A percentile compares a stretch with the other conserved stretches of the same genome.
Evolutionary conservation across 2,797 vertebrate genomes (phyloP).

Genomic region (Geotrypetes seraphini): DNA sequence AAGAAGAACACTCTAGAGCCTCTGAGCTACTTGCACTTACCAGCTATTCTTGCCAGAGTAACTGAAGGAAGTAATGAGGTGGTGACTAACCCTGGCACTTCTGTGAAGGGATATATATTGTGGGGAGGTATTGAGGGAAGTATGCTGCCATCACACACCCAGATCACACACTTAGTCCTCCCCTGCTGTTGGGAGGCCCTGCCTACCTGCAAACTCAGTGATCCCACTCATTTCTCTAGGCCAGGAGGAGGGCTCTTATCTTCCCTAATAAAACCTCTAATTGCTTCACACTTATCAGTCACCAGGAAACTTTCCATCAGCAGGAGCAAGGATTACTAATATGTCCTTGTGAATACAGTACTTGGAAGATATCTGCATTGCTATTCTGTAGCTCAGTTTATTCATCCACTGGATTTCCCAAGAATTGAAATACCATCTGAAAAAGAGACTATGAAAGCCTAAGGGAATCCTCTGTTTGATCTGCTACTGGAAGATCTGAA

Average conservation of each 20-base stretch:
- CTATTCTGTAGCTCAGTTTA: no score
- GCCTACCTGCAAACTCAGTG: constrained; percentile 48
- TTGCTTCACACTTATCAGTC: constrained; percentile 26
- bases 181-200: constrained; percentile 40
- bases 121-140: constrained; percentile 56
- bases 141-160: constrained; percentile 47
- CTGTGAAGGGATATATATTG: no score
- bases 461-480: no score
- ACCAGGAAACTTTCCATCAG: constrained; percentile 32
- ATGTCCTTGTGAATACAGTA: constrained; percentile 8
- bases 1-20: no score
- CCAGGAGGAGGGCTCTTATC: constrained; percentile 8
- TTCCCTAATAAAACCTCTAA: constrained; percentile 8
- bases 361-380: no score
- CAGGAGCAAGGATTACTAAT: constrained; percentile 14
- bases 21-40: no score
- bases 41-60: constrained; percentile 11
- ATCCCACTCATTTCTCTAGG: constrained; percentile 38
- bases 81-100: constrained; percentile 37
- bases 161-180: constrained; percentile 43
- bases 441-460: no score
- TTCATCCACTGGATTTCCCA: no score
- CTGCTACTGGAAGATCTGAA: no score
- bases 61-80: constrained; percentile 26
- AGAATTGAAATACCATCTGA: no score